A percentile compares a stretch with the other conserved stretches of the same genome.
Conservation (phyloP, 2,113 vertebrate species). For the Hystrix brachyura region DNA sequence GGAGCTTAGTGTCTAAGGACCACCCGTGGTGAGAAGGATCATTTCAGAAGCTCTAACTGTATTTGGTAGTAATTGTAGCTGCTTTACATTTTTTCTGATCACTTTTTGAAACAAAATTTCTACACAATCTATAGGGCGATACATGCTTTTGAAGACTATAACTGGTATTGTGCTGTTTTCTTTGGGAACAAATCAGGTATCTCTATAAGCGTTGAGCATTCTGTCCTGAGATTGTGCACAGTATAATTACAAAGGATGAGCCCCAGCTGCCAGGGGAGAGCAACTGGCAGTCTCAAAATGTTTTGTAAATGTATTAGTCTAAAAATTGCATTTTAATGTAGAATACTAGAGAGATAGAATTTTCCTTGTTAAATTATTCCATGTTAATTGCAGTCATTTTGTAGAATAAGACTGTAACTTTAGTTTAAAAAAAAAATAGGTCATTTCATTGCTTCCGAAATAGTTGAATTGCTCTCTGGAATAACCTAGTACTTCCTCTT, state of each 20-base stretch:
- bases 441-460: slow-evolving; percentile 50
- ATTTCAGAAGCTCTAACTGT: not conserved
- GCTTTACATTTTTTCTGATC: slow-evolving; percentile 45
- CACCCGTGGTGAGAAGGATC: not conserved
- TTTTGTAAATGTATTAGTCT: slow-evolving; percentile 80
- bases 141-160: slow-evolving; percentile 28
- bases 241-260: slow-evolving; percentile 39
- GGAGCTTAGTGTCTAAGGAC: not conserved
- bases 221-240: slow-evolving; percentile 22
- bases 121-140: not conserved
- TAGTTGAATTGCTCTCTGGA: slow-evolving; percentile 12
- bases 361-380: slow-evolving; percentile 65
- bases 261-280: slow-evolving; percentile 12
- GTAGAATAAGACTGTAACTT: not conserved
- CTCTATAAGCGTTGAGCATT: slow-evolving; percentile 54
- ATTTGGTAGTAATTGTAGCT: slow-evolving; percentile 36
- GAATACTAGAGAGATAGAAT: slow-evolving; percentile 64
- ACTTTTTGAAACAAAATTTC: slow-evolving; percentile 50
- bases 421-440: not conserved
- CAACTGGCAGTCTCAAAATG: slow-evolving; percentile 35
- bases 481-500: slow-evolving; percentile 35
- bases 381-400: slow-evolving; percentile 74
- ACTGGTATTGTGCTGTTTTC: slow-evolving; percentile 54
- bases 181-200: slow-evolving; percentile 44
- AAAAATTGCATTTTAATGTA: slow-evolving; percentile 76